Evolutionary conservation across 2,797 vertebrate species (phyloP).

Genomic region (Lepilemur septentrionalis): DNA sequence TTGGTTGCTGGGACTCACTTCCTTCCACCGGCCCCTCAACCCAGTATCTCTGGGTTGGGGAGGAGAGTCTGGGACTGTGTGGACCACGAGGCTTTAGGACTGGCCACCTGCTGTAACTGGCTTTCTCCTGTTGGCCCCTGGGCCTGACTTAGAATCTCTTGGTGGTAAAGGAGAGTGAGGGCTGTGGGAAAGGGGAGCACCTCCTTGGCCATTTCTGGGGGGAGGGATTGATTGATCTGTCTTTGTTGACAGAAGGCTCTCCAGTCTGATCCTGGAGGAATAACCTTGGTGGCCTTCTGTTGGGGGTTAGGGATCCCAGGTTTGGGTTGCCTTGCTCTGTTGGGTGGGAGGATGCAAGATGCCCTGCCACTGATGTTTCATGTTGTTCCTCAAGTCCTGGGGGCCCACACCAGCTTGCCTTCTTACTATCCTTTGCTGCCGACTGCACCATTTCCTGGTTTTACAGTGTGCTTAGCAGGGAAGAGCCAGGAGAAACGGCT

Average conservation of each 20-base stretch:
- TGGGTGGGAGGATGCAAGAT: neutral
- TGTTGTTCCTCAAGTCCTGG: neutral
- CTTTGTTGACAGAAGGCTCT: neutral
- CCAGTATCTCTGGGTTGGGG: neutral
- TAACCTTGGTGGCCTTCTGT: neutral
- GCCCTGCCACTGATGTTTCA: neutral
- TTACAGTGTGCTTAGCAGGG: neutral
- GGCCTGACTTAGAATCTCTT: neutral
- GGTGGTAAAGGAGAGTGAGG: neutral
- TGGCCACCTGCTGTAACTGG: neutral
- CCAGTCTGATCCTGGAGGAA: neutral
- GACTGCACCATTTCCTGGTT: neutral
- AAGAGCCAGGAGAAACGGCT: neutral
- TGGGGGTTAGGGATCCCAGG: neutral
- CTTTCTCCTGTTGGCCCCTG: neutral
- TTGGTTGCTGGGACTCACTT: neutral
- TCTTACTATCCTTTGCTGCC: neutral
- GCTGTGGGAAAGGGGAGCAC: fast-evolving
- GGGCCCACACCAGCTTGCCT: neutral
- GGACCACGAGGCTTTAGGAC: neutral
- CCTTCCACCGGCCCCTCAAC: too few relatives aligned
- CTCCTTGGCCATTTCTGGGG: neutral
- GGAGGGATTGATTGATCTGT: neutral
- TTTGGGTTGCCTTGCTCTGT: neutral
- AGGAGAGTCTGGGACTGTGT: neutral